Evolutionary conservation across 2,113 vertebrate genomes (phyloP).

Genomic region (Cervus canadensis): DNA sequence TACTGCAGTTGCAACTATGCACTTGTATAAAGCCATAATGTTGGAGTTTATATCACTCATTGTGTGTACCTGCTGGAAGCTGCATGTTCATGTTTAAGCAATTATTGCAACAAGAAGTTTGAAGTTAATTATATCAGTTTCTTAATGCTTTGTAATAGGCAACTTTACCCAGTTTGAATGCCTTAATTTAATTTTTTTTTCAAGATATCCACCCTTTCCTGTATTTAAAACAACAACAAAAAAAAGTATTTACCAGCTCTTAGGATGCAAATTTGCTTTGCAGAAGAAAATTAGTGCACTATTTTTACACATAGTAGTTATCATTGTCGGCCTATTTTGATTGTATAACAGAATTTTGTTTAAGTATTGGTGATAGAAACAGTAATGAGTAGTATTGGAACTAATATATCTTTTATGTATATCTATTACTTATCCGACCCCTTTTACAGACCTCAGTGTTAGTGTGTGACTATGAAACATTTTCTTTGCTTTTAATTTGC

Average conservation of each 20-base stretch:
- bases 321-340: constrained; percentile 83
- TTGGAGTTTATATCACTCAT: constrained; percentile 74
- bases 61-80: constrained; percentile 59
- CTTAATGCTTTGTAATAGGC: constrained; percentile 73
- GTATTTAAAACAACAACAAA: constrained; percentile 72
- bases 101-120: constrained; percentile 62
- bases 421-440: constrained; percentile 62
- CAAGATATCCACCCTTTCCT: constrained; percentile 79
- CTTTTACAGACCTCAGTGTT: constrained; percentile 73
- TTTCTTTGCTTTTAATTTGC: constrained; percentile 81
- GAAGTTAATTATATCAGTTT: constrained; percentile 72
- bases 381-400: constrained; percentile 68
- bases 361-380: constrained; percentile 74
- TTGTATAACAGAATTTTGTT: constrained; percentile 82
- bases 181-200: constrained; percentile 85
- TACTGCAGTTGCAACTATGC: constrained; percentile 82
- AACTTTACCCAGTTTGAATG: constrained; percentile 78
- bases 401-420: constrained; percentile 67
- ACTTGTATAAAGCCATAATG: constrained; percentile 83
- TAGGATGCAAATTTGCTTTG: constrained; percentile 86
- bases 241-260: constrained; percentile 81
- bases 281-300: constrained; percentile 82
- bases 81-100: constrained; percentile 80
- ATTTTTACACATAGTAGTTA: constrained; percentile 82
- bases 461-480: constrained; percentile 76